Conservation (phyloP, 2,888 invertebrate genomes). For the Caenorhabditis sp. region DNA sequence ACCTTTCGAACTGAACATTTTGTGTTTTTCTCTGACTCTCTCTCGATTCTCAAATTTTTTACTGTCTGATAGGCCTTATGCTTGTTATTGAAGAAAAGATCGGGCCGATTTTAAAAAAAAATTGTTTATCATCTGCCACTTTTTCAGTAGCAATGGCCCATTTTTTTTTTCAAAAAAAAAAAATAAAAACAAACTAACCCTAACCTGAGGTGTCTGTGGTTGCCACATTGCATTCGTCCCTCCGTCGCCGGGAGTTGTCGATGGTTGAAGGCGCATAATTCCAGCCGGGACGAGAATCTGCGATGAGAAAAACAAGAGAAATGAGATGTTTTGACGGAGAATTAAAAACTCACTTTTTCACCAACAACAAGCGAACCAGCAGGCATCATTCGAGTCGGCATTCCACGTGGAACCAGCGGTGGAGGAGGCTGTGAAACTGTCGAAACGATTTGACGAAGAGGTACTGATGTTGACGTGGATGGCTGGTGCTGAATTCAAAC, state of each 20-base stretch:
- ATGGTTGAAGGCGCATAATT: neutral
- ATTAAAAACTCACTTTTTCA: neutral
- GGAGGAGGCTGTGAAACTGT: neutral
- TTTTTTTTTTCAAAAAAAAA: neutral
- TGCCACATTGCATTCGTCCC: conserved; percentile 3
- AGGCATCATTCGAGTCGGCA: neutral
- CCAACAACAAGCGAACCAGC: conserved; percentile 1
- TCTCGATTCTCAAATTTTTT: no score
- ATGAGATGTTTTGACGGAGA: no score
- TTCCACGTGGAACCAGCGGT: neutral
- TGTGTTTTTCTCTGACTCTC: no score
- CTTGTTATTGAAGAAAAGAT: no score
- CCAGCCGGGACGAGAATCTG: conserved; percentile 2
- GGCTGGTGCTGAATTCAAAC: neutral
- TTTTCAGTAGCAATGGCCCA: neutral
- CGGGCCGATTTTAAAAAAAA: no score
- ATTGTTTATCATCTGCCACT: no score
- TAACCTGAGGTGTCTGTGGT: neutral
- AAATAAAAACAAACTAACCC: neutral
- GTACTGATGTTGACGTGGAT: neutral
- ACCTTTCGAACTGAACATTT: no score
- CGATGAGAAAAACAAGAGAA: no score
- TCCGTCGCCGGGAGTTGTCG: neutral
- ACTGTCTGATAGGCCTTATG: no score
- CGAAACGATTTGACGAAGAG: neutral